These are phyloP conservation scores for Melitaea athalia DNA, from an alignment of 2,888 invertebrate genomes.

Conservation along the genomic window DNA sequence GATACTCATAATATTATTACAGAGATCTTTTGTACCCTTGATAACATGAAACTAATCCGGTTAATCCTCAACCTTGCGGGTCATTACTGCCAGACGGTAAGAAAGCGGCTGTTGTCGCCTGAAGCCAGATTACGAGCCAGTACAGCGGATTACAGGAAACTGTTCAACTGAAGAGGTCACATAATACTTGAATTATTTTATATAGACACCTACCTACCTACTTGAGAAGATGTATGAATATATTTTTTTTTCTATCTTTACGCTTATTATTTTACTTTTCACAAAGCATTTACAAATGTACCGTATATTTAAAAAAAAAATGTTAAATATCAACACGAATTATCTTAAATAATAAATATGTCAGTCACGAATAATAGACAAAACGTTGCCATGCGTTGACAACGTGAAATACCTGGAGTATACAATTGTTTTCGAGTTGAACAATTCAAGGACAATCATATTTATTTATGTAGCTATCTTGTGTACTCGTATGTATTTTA, in stretches of 20 bases:
- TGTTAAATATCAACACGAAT: too few species aligned
- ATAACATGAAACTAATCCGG: constrained; percentile 28
- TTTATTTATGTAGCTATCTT: too few species aligned
- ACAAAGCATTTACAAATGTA: neutral
- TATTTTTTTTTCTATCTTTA: too few species aligned
- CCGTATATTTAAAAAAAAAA: neutral
- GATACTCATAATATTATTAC: constrained; percentile 11
- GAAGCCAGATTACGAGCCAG: constrained; percentile 28
- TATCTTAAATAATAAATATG: too few species aligned
- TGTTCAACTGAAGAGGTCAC: constrained; percentile 4
- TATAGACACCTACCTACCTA: neutral
- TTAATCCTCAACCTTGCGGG: constrained; percentile 26
- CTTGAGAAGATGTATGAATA: neutral
- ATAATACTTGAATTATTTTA: constrained; percentile 1
- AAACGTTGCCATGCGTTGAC: too few species aligned
- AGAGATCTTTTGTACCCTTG: constrained; percentile 22
- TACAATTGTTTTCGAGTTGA: too few species aligned
- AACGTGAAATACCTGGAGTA: too few species aligned
- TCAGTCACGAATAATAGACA: too few species aligned
- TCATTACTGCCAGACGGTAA: constrained; percentile 30
- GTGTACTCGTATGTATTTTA: too few species aligned
- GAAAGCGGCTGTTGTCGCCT: constrained; percentile 31
- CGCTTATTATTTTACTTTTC: neutral
- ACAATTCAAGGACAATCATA: too few species aligned
- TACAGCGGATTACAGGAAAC: constrained; percentile 28